Conservation (phyloP, 2,113 vertebrate species). For the Salvelinus sp. region DNA sequence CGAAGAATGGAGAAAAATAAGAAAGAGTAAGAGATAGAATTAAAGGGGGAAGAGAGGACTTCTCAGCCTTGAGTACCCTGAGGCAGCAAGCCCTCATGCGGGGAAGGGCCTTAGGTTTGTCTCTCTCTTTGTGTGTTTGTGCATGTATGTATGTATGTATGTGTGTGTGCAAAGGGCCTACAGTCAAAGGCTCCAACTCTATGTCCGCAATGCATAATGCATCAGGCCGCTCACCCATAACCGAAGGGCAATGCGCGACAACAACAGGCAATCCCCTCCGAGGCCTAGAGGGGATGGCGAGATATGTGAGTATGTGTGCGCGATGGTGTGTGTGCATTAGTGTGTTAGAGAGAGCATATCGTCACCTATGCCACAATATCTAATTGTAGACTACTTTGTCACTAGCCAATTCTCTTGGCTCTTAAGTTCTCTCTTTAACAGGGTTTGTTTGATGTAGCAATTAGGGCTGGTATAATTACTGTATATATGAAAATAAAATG, state of each 20-base stretch:
- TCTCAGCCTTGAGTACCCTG: constrained; percentile 39
- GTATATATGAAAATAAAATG: no score
- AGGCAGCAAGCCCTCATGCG: constrained; percentile 28
- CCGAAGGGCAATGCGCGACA: constrained; percentile 41
- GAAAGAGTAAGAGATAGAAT: constrained; percentile 46
- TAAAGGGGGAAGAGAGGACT: constrained; percentile 6
- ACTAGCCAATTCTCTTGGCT: no score
- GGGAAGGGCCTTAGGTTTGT: constrained; percentile 18
- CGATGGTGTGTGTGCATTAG: neutral
- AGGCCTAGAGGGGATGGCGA: constrained; percentile 35
- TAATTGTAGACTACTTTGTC: no score
- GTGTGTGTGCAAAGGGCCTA: constrained; percentile 13
- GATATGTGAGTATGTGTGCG: constrained; percentile 11
- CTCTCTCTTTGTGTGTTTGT: neutral
- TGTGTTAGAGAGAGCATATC: neutral
- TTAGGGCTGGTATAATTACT: no score
- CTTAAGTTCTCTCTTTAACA: no score
- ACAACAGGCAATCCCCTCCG: constrained; percentile 49
- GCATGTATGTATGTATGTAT: constrained; percentile 1
- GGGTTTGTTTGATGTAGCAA: no score
- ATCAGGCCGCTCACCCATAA: constrained; percentile 35
- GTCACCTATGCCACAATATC: no score
- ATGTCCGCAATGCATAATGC: constrained; percentile 64
- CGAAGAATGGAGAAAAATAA: neutral
- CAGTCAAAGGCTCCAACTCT: constrained; percentile 34